Evolutionary conservation across 2,797 vertebrate species (phyloP), one percentile per base, ranked within the genome.

Genomic region (Macropus fuliginosus): DNA sequence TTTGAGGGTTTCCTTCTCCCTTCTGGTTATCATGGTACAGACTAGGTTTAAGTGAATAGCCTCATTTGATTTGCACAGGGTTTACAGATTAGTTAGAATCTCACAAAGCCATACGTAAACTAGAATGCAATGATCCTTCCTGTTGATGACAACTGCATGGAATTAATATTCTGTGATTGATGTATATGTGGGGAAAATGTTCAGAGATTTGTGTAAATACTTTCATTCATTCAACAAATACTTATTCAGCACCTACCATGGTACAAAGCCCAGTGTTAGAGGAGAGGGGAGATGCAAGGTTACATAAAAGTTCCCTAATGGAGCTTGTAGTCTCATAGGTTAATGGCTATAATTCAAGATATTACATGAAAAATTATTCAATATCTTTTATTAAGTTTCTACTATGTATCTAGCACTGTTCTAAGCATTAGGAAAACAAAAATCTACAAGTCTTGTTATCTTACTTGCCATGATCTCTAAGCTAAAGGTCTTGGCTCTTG

Each of bases 1-100:
- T 91, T 87, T 57, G 55, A 92, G 46, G 9, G 93, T 92, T 94
- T 92, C 59, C 56, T 87, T n/a, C 29, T 54, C 87, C 27, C 54
- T 94, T 94, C 55, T 93, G 91, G 2, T 55, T 27, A 56, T 50
- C 55, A 12, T 54, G 18, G 13, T 29, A 81, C 50, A 54, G 12
- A 40, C 54, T 50, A 40, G 74, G 40, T 81, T 46, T 46, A 46
- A 81, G 21, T n/a, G 21, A 46, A 46, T 10, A 24, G 40, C 21
- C 46, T 81, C 40, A 81, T 81, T 81, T 81, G 40, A 81, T 81
- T 81, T 81, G 21, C 21, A 81, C 66, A 81, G 21, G 3, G 10
- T 81, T 46, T 81, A 10, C 74, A 81, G 27, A 46, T 81, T 81
- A 81, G n/a, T 81, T 81, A 46, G 40, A 81, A 46, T 46, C 8